Evolutionary conservation across 2,888 invertebrate species (phyloP), one percentile per base, ranked within the genome.

Genomic region (Athalia circularis): DNA sequence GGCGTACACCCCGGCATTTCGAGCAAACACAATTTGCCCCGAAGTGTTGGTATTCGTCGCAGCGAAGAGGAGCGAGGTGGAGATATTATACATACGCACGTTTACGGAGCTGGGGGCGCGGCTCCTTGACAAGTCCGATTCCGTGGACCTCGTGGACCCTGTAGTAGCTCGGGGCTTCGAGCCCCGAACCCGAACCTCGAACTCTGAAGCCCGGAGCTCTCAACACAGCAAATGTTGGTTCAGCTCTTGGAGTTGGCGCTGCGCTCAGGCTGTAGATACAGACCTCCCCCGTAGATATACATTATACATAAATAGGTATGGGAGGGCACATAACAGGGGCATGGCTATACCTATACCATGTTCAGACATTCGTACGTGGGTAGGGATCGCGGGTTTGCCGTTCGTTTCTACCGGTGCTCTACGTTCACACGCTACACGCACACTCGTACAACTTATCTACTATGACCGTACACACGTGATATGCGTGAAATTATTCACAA

Each of bases 181-280:
- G 43, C 62, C 62, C 61, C 45, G 5, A n/a, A 61, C 75, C 64
- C 52, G 59, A 62, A 50, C 47, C 64, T 29, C 15, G 62, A 62
- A 13, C 64, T 72, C 72, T 59, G 62, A 72, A 29, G 57, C 72
- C 72, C 15, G 13, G 52, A 61, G 65, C 78, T 78, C 78, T 78
- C 78, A 65, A 78, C 78, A 78, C 52, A 64, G 78, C 74, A 78
- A 78, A 78, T 78, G 72, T 78, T 78, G 72, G 72, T 74, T 78
- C 61, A 78, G 78, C 78, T 78, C 78, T 78, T 47, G 52, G 74
- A 62, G 61, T 65, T 11, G 54, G 45, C 52, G 68, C 78, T 13
- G 72, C 64, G 72, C 74, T 74, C 78, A 50, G 29, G 68, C 77
- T 70, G 70, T 77, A 70, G 50, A 59, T 45, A 72, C 72, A 72